These are phyloP conservation scores for Galerucella pusilla DNA, from an alignment of 2,888 invertebrate species.

Conservation along the genomic window DNA sequence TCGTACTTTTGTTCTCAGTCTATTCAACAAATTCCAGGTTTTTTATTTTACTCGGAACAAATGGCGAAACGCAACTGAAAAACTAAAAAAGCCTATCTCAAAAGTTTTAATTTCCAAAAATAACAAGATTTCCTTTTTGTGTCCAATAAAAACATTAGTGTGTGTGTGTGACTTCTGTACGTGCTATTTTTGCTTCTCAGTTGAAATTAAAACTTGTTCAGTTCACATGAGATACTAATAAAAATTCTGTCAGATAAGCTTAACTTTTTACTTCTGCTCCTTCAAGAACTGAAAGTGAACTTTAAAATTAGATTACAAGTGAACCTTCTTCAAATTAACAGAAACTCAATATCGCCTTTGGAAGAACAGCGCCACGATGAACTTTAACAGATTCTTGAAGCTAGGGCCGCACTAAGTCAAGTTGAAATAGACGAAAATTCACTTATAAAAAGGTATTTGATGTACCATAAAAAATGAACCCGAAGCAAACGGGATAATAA, in stretches of 20 bases:
- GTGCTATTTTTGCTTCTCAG: neutral
- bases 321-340: constrained; percentile 40
- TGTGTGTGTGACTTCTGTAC: constrained; percentile 1
- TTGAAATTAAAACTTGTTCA: constrained; percentile 11
- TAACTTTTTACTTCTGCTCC: constrained; percentile 26
- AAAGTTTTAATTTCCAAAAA: neutral
- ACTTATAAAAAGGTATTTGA: neutral
- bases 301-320: constrained; percentile 39
- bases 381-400: constrained; percentile 34
- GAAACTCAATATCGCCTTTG: constrained; percentile 41
- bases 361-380: constrained; percentile 33
- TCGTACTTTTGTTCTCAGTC: too few relatives aligned
- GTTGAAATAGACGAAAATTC: neutral
- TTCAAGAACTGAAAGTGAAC: constrained; percentile 35
- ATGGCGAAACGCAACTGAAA: neutral
- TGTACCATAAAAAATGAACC: neutral
- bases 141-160: neutral
- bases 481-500: neutral
- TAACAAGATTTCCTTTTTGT: neutral
- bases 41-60: neutral
- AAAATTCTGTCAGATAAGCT: constrained; percentile 29
- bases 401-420: constrained; percentile 21
- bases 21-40: neutral
- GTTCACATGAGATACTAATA: constrained; percentile 10
- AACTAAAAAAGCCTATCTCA: neutral